Conservation (phyloP, 2,113 vertebrate genomes). For the Campylomormyrus tamandua region DNA sequence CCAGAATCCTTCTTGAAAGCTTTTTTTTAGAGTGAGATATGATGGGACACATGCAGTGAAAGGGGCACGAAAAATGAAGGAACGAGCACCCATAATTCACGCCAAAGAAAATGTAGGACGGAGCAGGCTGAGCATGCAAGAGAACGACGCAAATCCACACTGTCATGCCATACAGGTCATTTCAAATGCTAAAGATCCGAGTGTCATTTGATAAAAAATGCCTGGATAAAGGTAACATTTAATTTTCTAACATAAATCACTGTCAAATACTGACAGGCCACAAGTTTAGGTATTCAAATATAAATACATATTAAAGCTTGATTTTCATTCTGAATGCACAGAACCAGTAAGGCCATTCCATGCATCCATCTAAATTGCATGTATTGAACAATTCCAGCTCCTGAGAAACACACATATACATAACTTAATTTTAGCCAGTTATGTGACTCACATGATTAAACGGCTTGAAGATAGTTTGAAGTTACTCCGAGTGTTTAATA, state of each 20-base stretch:
- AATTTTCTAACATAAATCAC: background rate
- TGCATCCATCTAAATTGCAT: background rate
- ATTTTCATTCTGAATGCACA: background rate
- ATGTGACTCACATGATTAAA: background rate
- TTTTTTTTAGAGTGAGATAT: background rate
- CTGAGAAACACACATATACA: background rate
- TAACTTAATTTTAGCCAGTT: background rate
- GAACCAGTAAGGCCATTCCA: background rate
- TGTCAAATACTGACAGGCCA: background rate
- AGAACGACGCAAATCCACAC: background rate
- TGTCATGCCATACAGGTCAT: background rate
- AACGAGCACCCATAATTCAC: background rate
- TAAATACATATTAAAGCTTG: background rate
- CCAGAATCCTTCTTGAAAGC: background rate
- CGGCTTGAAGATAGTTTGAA: background rate
- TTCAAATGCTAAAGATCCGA: background rate
- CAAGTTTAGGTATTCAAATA: background rate
- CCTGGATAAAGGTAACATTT: background rate
- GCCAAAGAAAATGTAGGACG: background rate
- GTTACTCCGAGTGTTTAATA: background rate
- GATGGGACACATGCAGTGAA: background rate
- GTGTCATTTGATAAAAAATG: background rate
- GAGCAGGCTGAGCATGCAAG: background rate
- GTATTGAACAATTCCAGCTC: background rate
- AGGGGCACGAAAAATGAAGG: background rate